Conservation (phyloP, 1,140 invertebrate genomes). For the Magallana gigas region DNA sequence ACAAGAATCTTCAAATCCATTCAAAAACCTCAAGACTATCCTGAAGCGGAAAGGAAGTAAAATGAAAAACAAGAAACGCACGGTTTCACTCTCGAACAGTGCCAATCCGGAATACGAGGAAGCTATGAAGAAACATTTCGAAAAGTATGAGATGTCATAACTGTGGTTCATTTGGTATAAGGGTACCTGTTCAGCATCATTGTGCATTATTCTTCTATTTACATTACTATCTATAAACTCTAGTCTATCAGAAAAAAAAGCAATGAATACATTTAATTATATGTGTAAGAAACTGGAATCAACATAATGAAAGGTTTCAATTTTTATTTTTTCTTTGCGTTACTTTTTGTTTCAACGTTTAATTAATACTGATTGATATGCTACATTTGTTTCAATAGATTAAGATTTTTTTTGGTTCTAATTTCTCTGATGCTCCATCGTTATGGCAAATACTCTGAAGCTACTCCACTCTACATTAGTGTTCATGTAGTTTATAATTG, state of each 20-base stretch:
- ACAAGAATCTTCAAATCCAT: constrained; percentile 64
- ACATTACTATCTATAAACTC: not conserved
- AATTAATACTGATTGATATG: too few species aligned
- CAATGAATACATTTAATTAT: too few species aligned
- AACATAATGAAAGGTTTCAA: too few species aligned
- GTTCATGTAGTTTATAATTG: too few species aligned
- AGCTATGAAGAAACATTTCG: constrained; percentile 65
- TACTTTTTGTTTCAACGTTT: too few species aligned
- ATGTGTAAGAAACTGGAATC: too few species aligned
- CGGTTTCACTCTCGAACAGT: constrained; percentile 56
- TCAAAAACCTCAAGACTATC: constrained; percentile 68
- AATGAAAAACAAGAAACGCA: constrained; percentile 61
- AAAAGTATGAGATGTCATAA: constrained; percentile 65
- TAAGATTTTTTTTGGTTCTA: too few species aligned
- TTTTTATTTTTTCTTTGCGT: too few species aligned
- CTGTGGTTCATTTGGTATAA: not conserved
- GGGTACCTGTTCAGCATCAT: not conserved
- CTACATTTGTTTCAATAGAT: too few species aligned
- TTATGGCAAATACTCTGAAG: too few species aligned
- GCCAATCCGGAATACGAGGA: constrained; percentile 57
- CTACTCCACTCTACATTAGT: too few species aligned
- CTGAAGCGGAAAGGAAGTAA: constrained; percentile 68
- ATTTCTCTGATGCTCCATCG: too few species aligned
- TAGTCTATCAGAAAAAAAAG: not conserved
- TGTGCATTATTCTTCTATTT: not conserved